A percentile compares a stretch with the other conserved stretches of the same genome.
These are phyloP conservation scores for Dysdera silvatica DNA, from an alignment of 1,140 invertebrate genomes.

Conservation along the genomic window DNA sequence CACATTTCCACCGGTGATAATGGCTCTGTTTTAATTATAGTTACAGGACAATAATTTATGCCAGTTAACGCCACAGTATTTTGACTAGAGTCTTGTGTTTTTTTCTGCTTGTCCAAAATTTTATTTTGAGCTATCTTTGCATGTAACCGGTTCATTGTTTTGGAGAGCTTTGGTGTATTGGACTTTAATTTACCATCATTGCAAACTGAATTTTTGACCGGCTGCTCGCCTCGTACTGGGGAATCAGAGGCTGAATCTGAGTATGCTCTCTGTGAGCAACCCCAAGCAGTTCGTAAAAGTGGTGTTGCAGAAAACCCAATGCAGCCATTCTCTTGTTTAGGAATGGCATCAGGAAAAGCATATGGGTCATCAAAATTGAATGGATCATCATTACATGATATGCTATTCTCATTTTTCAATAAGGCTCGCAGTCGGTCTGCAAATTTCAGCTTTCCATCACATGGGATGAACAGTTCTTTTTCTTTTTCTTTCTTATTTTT, in stretches of 20 bases:
- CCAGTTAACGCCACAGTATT: slow-evolving; percentile 5
- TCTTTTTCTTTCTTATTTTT: slow-evolving; percentile 48
- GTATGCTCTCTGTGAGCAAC: slow-evolving; percentile 22
- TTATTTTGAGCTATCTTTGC: slow-evolving; percentile 50
- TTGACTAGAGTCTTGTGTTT: slow-evolving; percentile 39
- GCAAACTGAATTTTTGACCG: neutral
- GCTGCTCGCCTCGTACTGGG: neutral
- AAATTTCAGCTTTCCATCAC: slow-evolving; percentile 51
- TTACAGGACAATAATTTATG: slow-evolving; percentile 1
- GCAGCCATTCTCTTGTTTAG: slow-evolving; percentile 38
- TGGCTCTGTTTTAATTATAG: neutral
- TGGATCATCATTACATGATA: slow-evolving; percentile 27
- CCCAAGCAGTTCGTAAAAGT: slow-evolving; percentile 21
- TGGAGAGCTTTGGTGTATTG: slow-evolving; percentile 39
- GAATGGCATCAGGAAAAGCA: slow-evolving; percentile 52
- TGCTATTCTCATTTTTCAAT: slow-evolving; percentile 41
- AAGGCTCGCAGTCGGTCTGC: slow-evolving; percentile 48
- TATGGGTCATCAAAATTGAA: slow-evolving; percentile 50
- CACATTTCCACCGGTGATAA: slow-evolving; percentile 14
- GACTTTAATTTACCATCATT: slow-evolving; percentile 31
- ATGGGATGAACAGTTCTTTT: slow-evolving; percentile 33
- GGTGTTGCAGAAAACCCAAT: slow-evolving; percentile 17
- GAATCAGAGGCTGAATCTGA: slow-evolving; percentile 20
- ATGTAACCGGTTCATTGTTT: slow-evolving; percentile 48
- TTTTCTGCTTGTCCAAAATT: slow-evolving; percentile 47